A percentile compares a stretch with the other conserved stretches of the same genome.
These are phyloP conservation scores for Argya squamiceps DNA, from an alignment of 2,797 vertebrate genomes.

Conservation along the genomic window DNA sequence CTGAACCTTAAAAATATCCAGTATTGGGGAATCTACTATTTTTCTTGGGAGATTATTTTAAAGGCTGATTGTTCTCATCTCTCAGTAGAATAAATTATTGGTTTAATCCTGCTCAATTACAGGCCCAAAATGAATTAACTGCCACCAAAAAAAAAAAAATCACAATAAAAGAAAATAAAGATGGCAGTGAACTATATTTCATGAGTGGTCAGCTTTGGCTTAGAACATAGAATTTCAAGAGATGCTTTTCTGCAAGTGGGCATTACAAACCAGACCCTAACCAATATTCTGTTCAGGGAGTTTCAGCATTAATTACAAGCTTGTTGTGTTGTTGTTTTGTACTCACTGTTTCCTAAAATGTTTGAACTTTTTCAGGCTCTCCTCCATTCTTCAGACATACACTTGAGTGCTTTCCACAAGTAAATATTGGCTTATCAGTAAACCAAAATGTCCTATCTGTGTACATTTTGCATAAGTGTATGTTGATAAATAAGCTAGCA, in stretches of 20 bases:
- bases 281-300: neutral
- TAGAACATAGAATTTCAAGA: neutral
- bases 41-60: neutral
- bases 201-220: neutral
- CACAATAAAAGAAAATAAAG: neutral
- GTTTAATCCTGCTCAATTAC: neutral
- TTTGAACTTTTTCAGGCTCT: neutral
- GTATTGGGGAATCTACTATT: rapidly evolving
- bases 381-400: neutral
- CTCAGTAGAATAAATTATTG: neutral
- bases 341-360: neutral
- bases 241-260: rapidly evolving
- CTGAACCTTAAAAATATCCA: rapidly evolving
- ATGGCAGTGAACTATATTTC: neutral
- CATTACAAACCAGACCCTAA: neutral
- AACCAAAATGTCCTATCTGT: slow-evolving; percentile 59
- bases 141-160: too few relatives aligned
- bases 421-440: slow-evolving; percentile 71
- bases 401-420: slow-evolving; percentile 24
- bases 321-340: neutral
- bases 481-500: slow-evolving; percentile 76
- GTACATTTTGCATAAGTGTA: slow-evolving; percentile 72
- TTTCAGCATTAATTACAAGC: neutral
- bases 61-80: neutral
- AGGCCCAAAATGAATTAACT: neutral